phyloP scores from a whole-genome alignment of 2,888 invertebrate genomes.

The Drosophila ezoana region DNA sequence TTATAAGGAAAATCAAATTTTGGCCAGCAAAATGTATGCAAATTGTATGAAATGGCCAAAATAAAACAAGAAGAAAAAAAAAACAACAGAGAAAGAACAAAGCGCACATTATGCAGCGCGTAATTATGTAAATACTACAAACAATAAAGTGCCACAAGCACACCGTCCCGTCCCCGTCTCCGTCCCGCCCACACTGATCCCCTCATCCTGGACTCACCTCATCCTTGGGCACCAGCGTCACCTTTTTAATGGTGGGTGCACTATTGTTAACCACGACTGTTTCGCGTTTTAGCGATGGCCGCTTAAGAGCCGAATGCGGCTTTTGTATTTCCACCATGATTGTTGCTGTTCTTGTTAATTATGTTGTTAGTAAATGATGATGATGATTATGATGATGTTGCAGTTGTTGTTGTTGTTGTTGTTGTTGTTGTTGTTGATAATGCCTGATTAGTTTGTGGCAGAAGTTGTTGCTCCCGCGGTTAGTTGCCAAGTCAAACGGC shows the following conservation, averaged over 20 bases:
- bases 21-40: conserved; percentile 44
- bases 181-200: not conserved
- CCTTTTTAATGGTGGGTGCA: conserved; percentile 85
- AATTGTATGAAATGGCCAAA: conserved; percentile 25
- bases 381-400: conserved; percentile 9
- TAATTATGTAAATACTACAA: conserved; percentile 43
- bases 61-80: too few relatives aligned
- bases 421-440: conserved; percentile 13
- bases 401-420: conserved; percentile 17
- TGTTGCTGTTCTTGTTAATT: conserved; percentile 15
- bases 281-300: conserved; percentile 84
- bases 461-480: conserved; percentile 17
- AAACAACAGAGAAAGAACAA: conserved; percentile 8
- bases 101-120: conserved; percentile 29
- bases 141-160: conserved; percentile 1
- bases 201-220: conserved; percentile 81
- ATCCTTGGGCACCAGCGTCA: conserved; percentile 84
- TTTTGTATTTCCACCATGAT: conserved; percentile 84
- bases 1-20: conserved; percentile 13
- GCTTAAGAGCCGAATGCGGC: conserved; percentile 83
- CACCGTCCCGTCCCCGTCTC: not conserved
- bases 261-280: conserved; percentile 84
- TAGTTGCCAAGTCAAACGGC: conserved; percentile 53
- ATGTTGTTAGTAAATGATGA: conserved; percentile 24
- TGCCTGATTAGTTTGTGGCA: conserved; percentile 30